Percentiles rank a stretch among this genome's conserved stretches.
Conservation (phyloP, 2,113 vertebrate species). For the Triplophysa rosa region DNA sequence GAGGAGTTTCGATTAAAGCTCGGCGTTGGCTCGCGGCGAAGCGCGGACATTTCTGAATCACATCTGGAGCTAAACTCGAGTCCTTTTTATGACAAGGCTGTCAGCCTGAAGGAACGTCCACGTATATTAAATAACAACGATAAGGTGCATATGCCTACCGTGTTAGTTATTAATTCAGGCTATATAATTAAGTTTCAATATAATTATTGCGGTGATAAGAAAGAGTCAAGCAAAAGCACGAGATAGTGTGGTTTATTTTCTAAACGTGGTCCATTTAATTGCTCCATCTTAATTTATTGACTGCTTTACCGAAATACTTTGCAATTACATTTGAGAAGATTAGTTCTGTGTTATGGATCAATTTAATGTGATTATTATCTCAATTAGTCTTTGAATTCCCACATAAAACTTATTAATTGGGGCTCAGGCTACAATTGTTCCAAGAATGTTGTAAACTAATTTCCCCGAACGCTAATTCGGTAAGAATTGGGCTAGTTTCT, state of each 20-base stretch:
- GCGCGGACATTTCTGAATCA: slow-evolving; percentile 18
- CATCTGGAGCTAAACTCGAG: not conserved
- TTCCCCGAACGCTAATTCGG: slow-evolving; percentile 17
- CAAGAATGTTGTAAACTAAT: slow-evolving; percentile 25
- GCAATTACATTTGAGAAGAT: slow-evolving; percentile 31
- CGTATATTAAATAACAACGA: not conserved
- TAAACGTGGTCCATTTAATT: slow-evolving; percentile 14
- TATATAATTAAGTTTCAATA: slow-evolving; percentile 12
- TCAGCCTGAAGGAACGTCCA: not conserved
- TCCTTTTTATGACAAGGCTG: slow-evolving; percentile 12
- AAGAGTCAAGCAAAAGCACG: not conserved
- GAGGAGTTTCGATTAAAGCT: slow-evolving; percentile 33
- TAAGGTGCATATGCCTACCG: not conserved
- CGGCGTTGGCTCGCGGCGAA: not conserved
- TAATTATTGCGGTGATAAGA: not conserved
- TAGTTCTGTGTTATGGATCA: slow-evolving; percentile 7
- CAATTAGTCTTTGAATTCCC: slow-evolving; percentile 20
- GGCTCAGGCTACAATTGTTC: slow-evolving; percentile 12
- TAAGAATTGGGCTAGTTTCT: slow-evolving; percentile 27
- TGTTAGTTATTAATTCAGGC: slow-evolving; percentile 8
- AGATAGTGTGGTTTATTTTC: slow-evolving; percentile 10
- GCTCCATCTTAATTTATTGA: not conserved
- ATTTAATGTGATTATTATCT: slow-evolving; percentile 21
- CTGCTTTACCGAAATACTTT: not conserved
- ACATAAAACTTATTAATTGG: slow-evolving; percentile 27